Evolutionary conservation across 2,888 invertebrate genomes (phyloP), one percentile per base, ranked within the genome.

Genomic region (Phania funesta): DNA sequence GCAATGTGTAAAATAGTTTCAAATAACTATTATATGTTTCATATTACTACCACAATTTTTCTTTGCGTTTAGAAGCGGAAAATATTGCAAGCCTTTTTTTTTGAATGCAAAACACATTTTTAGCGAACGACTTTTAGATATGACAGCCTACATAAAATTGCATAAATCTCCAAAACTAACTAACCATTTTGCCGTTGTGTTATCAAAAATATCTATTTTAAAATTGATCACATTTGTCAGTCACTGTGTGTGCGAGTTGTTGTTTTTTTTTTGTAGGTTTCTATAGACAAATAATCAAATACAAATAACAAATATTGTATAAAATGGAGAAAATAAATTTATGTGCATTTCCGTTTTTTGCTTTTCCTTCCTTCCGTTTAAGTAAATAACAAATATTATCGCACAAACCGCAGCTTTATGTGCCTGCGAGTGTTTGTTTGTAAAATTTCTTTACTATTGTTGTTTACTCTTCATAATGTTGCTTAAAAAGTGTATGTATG

Each of bases 361-460:
- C 73, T 84, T 78, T 80, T 83, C 73, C 80, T 88, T 88, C 87
- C 88, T 89, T 89, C 89, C 89, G 89, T 84, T 85, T 85, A 87
- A 88, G 88, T 87, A 89, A 89, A 89, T 87, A 89, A 89, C 89
- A 89, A 89, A 89, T 89, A 89, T 89, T 89, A 89, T 89, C 88
- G 89, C 87, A 85, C 84, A 85, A 82, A 85, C 86, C 83, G 68
- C 83, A 83, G 75, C 67, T 75, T 79, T 64, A 70, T 76, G 35
- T 56, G 38, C 46, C 38, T 60, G 22, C 18, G 35, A 11, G 26
- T 64, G 13, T 64, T 24, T 64, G 3, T 65, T 18, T 68, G 58
- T 48, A 60, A 60, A 41, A 52, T 60, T 56, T 71, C 60, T 54
- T 64, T 22, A 29, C 32, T 54, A 22, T 32, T 68, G 9, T 29